Base-by-base conservation (phyloP, 2,113 vertebrate species). In the Physeter macrocephalus region DNA sequence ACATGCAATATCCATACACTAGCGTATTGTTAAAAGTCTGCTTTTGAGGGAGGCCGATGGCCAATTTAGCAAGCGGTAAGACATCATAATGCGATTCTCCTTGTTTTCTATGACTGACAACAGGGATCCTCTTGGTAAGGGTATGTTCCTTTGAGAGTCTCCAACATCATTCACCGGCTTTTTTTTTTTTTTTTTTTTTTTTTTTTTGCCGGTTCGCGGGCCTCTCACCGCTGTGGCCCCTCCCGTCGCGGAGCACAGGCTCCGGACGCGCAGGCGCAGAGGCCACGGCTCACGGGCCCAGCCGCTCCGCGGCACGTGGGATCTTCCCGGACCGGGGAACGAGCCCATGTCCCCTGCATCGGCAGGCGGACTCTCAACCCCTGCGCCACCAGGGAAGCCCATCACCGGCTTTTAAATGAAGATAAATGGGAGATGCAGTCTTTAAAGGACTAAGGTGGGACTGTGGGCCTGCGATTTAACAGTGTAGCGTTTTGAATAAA, bases 1-100 rank as follows among this genome's bases (percentile, higher is more conserved):
- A 8, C 8, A 2, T 6, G 34, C 13, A 13, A 0, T 14, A 20
- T 29, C 34, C 34, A 61, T 15, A 36, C 18, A 18, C 8, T 8
- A 36, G 52, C 36, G n/a, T 49, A 6, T 49, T 84, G 29, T 69
- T 69, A 72, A 62, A 77, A 49, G 31, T 67, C 52, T 52, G 29
- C 43, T 71, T 66, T 57, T 17, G 6, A n/a, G 39, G 52, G 67
- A 80, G 17, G 27, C 52, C 2, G 36, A 29, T 41, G 74, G 36
- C 59, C 61, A 41, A 14, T 41, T 74, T 34, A 64, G 20, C 41
- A 25, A 75, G 49, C 66, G 11, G 2, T 9, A 29, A 75, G 41
- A 66, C 39, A 20, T n/a, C 41, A 43, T 43, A 15, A 2, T 7
- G n/a, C 36, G 15, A 12, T 31, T n/a, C n/a, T 46, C 14, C 0